Conservation (phyloP, 2,888 invertebrate genomes). For the Tipula unca region DNA sequence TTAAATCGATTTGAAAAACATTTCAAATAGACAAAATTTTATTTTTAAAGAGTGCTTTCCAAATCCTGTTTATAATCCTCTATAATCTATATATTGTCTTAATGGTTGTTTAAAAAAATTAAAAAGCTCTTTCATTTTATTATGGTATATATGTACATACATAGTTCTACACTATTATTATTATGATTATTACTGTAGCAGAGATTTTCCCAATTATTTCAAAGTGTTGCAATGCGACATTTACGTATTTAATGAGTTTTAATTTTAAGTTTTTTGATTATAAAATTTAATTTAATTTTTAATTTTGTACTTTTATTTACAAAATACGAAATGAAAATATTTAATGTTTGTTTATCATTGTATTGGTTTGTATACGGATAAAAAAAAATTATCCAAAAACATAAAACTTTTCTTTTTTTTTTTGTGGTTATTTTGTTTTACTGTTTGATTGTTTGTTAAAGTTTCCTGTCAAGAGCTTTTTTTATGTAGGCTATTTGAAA, state of each 20-base stretch:
- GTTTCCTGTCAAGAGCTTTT: background rate
- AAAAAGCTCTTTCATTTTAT: background rate
- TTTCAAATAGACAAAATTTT: background rate
- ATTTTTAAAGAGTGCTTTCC: background rate
- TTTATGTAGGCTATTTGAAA: background rate
- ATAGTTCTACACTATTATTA: background rate
- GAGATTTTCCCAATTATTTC: background rate
- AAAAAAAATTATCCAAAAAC: background rate
- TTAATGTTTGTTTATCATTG: background rate
- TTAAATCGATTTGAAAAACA: background rate
- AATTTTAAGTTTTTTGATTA: background rate
- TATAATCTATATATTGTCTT: background rate
- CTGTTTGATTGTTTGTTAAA: background rate
- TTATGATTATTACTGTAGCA: background rate
- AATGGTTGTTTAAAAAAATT: background rate
- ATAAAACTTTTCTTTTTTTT: background rate
- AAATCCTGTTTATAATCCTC: background rate
- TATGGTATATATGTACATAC: background rate
- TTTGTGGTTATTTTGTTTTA: background rate
- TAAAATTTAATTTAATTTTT: background rate
- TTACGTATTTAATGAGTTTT: background rate
- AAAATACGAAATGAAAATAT: background rate
- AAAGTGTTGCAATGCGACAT: conserved; percentile 1
- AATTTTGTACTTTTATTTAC: background rate
- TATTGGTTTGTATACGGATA: background rate